phyloP scores from a whole-genome alignment of 2,888 invertebrate genomes.

The Ichneumoninae sp. region DNA sequence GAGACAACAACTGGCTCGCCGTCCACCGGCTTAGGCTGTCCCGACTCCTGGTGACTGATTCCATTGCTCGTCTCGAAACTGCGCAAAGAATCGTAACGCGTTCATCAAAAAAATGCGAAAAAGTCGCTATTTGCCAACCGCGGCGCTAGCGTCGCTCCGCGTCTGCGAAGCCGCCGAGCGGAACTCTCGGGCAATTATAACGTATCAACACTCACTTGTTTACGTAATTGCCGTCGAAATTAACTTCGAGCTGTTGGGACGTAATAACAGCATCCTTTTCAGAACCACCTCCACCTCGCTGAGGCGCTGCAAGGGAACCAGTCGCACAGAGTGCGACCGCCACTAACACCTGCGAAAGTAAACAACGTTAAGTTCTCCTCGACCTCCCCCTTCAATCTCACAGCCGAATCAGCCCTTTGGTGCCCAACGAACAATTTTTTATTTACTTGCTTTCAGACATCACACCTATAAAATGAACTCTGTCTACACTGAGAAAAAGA shows the following conservation, averaged over 20 bases:
- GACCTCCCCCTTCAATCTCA: neutral
- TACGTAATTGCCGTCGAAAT: constrained; percentile 82
- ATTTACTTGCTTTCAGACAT: neutral
- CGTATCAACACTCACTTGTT: constrained; percentile 79
- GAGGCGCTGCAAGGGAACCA: constrained; percentile 79
- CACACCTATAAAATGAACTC: neutral
- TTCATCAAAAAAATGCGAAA: neutral
- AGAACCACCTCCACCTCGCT: constrained; percentile 76
- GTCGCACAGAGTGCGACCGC: constrained; percentile 80
- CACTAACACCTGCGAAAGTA: constrained; percentile 76
- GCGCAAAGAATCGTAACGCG: neutral
- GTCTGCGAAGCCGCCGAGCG: neutral
- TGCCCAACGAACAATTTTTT: neutral
- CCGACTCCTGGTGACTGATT: constrained; percentile 84
- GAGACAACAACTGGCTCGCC: constrained; percentile 83
- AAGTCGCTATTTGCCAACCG: constrained; percentile 8
- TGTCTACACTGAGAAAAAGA: too few species aligned
- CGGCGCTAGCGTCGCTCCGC: neutral
- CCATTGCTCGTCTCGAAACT: constrained; percentile 85
- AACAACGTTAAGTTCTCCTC: constrained; percentile 1
- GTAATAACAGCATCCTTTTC: constrained; percentile 83
- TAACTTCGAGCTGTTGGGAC: constrained; percentile 82
- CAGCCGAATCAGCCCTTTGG: neutral
- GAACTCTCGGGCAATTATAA: constrained; percentile 41
- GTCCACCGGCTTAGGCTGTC: constrained; percentile 82